Conservation (phyloP, 2,797 vertebrate species). For the Pseudopleuronectes americanus region DNA sequence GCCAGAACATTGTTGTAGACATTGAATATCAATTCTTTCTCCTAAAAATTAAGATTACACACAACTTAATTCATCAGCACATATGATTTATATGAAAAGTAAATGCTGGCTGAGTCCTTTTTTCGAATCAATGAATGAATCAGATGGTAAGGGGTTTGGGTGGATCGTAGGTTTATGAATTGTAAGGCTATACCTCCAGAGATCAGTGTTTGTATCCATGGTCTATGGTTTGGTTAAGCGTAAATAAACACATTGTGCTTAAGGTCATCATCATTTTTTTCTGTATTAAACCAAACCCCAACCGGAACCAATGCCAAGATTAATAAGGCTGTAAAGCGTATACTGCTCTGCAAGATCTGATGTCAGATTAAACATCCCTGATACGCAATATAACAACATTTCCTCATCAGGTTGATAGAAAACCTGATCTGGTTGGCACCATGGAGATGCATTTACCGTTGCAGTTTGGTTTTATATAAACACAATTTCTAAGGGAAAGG, state of each 20-base stretch:
- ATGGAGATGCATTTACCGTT: too few species aligned
- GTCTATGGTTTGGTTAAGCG: neutral
- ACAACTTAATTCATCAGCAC: too few species aligned
- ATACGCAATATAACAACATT: neutral
- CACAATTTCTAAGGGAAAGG: neutral
- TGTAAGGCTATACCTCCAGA: neutral
- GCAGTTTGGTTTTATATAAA: too few species aligned
- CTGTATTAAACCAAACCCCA: neutral
- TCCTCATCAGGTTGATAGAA: neutral
- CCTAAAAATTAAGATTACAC: neutral
- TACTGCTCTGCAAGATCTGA: neutral
- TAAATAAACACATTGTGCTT: neutral
- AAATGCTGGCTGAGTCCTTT: too few species aligned
- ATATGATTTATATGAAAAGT: too few species aligned
- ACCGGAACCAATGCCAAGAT: neutral
- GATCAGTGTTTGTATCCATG: neutral
- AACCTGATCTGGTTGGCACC: neutral
- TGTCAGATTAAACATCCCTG: neutral
- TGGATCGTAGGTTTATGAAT: too few species aligned
- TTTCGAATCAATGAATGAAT: too few species aligned
- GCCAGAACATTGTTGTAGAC: neutral
- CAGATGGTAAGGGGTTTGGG: too few species aligned
- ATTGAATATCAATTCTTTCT: neutral
- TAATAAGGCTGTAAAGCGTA: neutral
- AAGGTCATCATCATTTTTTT: neutral